Evolutionary conservation across 2,113 vertebrate species (phyloP).

Genomic region (Grammomys surdaster): DNA sequence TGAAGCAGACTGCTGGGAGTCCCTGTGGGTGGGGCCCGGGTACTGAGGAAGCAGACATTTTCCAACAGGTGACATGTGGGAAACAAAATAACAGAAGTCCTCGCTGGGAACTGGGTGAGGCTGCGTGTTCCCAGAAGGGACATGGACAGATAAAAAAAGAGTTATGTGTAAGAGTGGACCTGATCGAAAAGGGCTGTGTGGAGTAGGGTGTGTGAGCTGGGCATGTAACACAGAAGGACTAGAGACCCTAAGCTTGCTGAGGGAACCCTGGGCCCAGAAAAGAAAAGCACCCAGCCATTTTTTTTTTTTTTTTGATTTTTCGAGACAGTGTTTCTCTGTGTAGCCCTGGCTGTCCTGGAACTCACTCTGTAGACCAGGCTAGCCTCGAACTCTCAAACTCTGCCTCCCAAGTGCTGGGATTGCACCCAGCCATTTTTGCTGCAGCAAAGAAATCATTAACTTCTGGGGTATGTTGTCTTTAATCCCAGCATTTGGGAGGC

Average conservation of each 20-base stretch:
- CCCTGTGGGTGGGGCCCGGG: background rate
- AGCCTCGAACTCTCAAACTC: too few relatives aligned
- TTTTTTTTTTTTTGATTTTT: too few relatives aligned
- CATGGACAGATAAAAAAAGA: background rate
- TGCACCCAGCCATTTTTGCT: background rate
- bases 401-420: too few relatives aligned
- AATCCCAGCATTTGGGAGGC: background rate
- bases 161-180: background rate
- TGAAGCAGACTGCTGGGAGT: background rate
- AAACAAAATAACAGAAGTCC: background rate
- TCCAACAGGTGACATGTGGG: background rate
- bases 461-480: background rate
- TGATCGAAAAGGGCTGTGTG: background rate
- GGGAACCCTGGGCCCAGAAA: background rate
- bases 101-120: background rate
- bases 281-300: background rate
- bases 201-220: background rate
- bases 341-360: too few relatives aligned
- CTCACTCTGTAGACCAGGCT: too few relatives aligned
- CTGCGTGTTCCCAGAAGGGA: background rate
- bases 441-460: background rate
- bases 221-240: background rate
- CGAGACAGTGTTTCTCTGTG: too few relatives aligned
- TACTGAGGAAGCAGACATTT: background rate
- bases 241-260: background rate